These are phyloP conservation scores for Pocillopora grandis DNA, from an alignment of 92 coral and sea anemone species.

Conservation along the genomic window DNA sequence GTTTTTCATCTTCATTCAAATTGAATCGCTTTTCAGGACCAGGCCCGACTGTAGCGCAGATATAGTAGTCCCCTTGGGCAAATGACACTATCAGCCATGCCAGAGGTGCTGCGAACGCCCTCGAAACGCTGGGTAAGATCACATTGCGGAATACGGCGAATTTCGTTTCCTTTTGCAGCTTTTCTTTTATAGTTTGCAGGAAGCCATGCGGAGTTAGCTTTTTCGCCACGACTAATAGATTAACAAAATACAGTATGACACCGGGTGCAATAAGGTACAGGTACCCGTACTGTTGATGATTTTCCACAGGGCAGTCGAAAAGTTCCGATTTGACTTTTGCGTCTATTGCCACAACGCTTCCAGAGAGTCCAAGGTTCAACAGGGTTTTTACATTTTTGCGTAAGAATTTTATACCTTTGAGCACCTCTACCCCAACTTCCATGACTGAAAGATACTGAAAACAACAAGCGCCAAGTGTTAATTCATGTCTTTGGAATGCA, in stretches of 20 bases:
- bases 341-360: neutral
- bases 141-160: neutral
- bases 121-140: neutral
- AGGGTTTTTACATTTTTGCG: neutral
- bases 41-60: constrained; percentile 22
- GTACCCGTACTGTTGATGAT: neutral
- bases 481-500: too few species aligned
- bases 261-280: neutral
- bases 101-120: constrained; percentile 11
- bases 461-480: too few species aligned
- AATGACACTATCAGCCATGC: constrained; percentile 20
- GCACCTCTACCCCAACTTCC: too few species aligned
- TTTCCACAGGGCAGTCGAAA: neutral
- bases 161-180: neutral
- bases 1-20: neutral
- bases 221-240: constrained; percentile 15
- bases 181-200: neutral
- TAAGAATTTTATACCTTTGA: neutral
- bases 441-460: too few species aligned
- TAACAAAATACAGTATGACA: neutral
- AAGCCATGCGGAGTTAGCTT: neutral
- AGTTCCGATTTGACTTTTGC: neutral
- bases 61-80: constrained; percentile 11
- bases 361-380: neutral
- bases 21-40: neutral